phyloP scores from a whole-genome alignment of 2,797 vertebrate species.

The Calcarius lapponicus region DNA sequence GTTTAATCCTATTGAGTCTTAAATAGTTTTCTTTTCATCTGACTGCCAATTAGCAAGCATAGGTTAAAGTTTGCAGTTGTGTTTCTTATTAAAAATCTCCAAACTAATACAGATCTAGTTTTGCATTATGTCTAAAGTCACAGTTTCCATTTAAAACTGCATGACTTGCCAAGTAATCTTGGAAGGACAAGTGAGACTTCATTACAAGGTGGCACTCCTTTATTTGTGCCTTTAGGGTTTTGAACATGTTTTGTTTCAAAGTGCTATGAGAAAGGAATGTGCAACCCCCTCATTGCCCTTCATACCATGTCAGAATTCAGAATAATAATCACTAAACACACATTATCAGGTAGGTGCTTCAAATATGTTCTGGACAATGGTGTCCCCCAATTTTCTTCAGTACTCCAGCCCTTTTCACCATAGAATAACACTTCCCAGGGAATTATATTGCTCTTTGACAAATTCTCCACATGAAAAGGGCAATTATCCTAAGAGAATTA shows the following conservation, averaged over 20 bases:
- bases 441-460: neutral
- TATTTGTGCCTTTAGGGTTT: neutral
- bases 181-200: neutral
- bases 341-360: fast-evolving
- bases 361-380: neutral
- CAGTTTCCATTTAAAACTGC: neutral
- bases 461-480: neutral
- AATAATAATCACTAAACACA: neutral
- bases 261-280: neutral
- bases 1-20: neutral
- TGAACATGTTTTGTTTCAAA: fast-evolving
- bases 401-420: neutral
- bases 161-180: neutral
- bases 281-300: neutral
- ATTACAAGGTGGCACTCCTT: neutral
- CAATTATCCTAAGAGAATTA: neutral
- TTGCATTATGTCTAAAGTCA: neutral
- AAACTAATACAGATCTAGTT: neutral
- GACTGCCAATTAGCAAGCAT: neutral
- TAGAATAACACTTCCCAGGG: neutral
- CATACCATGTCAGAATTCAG: neutral
- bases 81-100: neutral
- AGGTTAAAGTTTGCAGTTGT: neutral
- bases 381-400: neutral
- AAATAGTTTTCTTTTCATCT: neutral